Evolutionary conservation across 2,797 vertebrate species (phyloP).

Genomic region (Acridotheres tristis): DNA sequence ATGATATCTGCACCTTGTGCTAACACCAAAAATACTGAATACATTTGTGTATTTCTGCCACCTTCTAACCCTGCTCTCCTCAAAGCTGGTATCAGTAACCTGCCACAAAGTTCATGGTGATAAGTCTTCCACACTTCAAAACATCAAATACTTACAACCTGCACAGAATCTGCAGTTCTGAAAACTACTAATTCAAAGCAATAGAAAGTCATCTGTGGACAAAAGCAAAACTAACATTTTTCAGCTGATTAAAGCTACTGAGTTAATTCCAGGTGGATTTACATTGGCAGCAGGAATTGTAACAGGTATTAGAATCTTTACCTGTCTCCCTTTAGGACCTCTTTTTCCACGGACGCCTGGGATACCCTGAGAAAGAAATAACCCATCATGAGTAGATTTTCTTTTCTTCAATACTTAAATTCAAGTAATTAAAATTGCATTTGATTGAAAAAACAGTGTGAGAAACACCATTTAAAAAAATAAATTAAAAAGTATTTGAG

Average conservation of each 20-base stretch:
- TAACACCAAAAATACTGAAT: not conserved
- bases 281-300: not conserved
- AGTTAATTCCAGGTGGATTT: not conserved
- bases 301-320: conserved; percentile 63
- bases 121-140: not conserved
- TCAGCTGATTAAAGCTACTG: not conserved
- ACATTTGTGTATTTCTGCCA: not conserved
- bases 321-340: conserved; percentile 91
- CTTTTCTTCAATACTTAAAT: not conserved
- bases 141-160: not conserved
- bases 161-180: not conserved
- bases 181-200: not conserved
- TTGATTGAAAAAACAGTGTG: not conserved
- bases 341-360: conserved; percentile 86
- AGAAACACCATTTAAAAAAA: not conserved
- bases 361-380: conserved; percentile 81
- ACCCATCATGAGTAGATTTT: not conserved
- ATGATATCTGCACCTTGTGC: not conserved
- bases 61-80: not conserved
- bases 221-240: not conserved
- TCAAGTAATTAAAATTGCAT: not conserved
- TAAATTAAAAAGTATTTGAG: fast-evolving
- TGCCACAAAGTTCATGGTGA: not conserved
- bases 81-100: not conserved
- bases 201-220: not conserved